Evolutionary conservation across 2,888 invertebrate species (phyloP).

Genomic region (Chymomyza procnemis): DNA sequence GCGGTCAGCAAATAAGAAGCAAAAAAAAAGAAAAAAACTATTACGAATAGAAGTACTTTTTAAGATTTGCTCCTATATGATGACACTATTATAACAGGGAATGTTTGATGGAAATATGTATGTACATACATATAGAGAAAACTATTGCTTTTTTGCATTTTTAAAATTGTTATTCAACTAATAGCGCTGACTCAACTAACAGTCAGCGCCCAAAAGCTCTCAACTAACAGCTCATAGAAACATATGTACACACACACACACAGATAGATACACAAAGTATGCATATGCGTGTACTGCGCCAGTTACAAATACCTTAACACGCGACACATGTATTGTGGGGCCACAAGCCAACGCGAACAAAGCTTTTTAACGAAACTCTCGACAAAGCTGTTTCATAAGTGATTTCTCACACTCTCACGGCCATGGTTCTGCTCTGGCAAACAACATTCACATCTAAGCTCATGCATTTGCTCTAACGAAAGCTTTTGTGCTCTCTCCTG

Average conservation of each 20-base stretch:
- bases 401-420: not conserved
- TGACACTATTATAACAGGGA: slow-evolving; percentile 17
- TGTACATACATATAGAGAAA: slow-evolving; percentile 17
- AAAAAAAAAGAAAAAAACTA: slow-evolving; percentile 57
- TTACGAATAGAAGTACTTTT: slow-evolving; percentile 32
- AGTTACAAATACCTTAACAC: slow-evolving; percentile 42
- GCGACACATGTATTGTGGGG: slow-evolving; percentile 49
- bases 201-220: slow-evolving; percentile 35
- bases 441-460: slow-evolving; percentile 62
- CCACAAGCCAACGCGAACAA: slow-evolving; percentile 32
- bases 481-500: slow-evolving; percentile 52
- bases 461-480: slow-evolving; percentile 50
- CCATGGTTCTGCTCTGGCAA: slow-evolving; percentile 7
- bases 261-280: slow-evolving; percentile 16
- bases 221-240: slow-evolving; percentile 38
- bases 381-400: slow-evolving; percentile 9
- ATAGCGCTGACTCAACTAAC: slow-evolving; percentile 62
- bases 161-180: slow-evolving; percentile 62
- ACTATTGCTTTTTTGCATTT: slow-evolving; percentile 40
- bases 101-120: not conserved
- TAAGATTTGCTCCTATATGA: slow-evolving; percentile 7
- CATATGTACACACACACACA: slow-evolving; percentile 26
- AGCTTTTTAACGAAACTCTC: slow-evolving; percentile 66
- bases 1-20: too few relatives aligned
- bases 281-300: not conserved